A percentile compares a stretch with the other conserved stretches of the same genome.
Conservation (phyloP, 2,797 vertebrate genomes). For the Brachyrhaphis roseni region DNA sequence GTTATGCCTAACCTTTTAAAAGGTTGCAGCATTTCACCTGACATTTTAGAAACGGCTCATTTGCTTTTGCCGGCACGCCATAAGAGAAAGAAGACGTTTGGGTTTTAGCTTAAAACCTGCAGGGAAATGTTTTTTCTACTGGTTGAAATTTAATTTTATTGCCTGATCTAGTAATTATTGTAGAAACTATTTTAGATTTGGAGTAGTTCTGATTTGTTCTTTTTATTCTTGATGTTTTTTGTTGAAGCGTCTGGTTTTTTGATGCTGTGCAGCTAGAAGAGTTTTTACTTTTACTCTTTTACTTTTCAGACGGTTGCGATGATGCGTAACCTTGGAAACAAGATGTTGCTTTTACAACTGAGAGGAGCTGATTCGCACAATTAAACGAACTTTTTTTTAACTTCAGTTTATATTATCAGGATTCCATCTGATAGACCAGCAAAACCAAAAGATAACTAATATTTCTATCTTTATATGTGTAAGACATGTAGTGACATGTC, state of each 20-base stretch:
- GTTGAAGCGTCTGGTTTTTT: neutral
- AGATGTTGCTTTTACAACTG: neutral
- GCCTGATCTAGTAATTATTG: neutral
- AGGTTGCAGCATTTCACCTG: constrained; percentile 66
- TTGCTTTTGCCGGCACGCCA: constrained; percentile 29
- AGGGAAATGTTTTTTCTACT: neutral
- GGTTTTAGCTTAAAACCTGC: neutral
- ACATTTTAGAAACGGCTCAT: constrained; percentile 70
- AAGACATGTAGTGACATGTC: neutral
- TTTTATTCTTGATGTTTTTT: neutral
- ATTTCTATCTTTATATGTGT: neutral
- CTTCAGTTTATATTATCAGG: neutral
- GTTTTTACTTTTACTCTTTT: neutral
- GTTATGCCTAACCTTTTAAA: constrained; percentile 75
- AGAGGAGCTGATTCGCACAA: neutral
- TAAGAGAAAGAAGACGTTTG: neutral
- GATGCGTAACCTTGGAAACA: neutral
- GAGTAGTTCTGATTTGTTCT: neutral
- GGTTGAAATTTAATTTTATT: neutral
- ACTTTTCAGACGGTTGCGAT: neutral
- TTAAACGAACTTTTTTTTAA: too few species aligned
- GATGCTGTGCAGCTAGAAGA: neutral
- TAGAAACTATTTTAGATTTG: neutral
- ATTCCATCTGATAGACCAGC: neutral
- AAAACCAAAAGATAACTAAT: neutral